Conservation (phyloP, 2,113 vertebrate species). For the Numida meleagris region DNA sequence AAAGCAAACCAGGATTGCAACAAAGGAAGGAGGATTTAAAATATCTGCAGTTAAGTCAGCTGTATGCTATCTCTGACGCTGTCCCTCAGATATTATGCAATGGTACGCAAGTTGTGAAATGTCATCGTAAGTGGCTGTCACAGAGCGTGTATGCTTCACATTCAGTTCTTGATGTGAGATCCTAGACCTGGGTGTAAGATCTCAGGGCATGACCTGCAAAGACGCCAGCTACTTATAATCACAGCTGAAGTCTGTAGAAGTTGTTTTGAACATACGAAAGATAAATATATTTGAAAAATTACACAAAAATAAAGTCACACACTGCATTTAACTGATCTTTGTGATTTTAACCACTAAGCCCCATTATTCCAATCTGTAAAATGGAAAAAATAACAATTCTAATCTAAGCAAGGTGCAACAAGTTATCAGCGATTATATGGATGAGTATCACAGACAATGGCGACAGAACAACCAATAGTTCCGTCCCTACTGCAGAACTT, state of each 20-base stretch:
- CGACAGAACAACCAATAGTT: neutral
- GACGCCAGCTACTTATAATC: neutral
- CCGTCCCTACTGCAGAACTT: neutral
- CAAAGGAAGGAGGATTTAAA: neutral
- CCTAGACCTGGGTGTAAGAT: neutral
- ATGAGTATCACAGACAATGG: neutral
- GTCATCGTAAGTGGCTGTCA: neutral
- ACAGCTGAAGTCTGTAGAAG: neutral
- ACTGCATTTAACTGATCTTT: neutral
- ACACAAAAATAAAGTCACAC: neutral
- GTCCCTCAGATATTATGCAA: neutral
- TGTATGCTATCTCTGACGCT: neutral
- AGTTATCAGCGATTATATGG: neutral
- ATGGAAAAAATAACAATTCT: neutral
- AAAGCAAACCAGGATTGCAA: neutral
- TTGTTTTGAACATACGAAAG: neutral
- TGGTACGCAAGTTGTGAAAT: neutral
- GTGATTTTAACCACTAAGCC: neutral
- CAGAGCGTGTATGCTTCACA: neutral
- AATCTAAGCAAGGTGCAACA: neutral
- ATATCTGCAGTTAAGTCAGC: neutral
- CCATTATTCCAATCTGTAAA: neutral
- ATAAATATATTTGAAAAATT: neutral
- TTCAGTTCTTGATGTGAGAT: neutral
- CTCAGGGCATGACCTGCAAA: neutral